Conservation (phyloP, 2,888 invertebrate genomes). For the Argynnis bischoffii region DNA sequence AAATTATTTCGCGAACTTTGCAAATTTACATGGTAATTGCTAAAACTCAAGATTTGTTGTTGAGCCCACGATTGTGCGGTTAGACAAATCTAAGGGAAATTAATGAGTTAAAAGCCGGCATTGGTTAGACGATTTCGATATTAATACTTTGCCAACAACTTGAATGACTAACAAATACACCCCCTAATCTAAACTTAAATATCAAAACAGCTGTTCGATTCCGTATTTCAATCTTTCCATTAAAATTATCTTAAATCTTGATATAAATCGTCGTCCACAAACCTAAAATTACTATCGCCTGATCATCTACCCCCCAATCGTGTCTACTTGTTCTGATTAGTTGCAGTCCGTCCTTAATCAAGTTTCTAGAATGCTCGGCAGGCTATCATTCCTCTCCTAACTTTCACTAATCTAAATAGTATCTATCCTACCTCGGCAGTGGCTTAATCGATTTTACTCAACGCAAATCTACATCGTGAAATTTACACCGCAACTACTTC, state of each 20-base stretch:
- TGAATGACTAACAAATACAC: too few relatives aligned
- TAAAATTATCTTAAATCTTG: too few relatives aligned
- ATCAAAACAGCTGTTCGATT: too few relatives aligned
- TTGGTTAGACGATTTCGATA: slow-evolving; percentile 53
- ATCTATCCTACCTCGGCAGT: slow-evolving; percentile 39
- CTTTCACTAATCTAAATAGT: slow-evolving; percentile 46
- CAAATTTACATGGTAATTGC: slow-evolving; percentile 81
- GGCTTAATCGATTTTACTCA: slow-evolving; percentile 47
- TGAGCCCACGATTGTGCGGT: slow-evolving; percentile 74
- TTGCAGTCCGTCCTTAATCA: slow-evolving; percentile 23
- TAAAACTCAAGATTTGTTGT: slow-evolving; percentile 81
- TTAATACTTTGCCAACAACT: background rate
- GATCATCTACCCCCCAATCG: slow-evolving; percentile 9
- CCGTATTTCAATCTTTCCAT: too few relatives aligned
- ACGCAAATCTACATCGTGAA: slow-evolving; percentile 43
- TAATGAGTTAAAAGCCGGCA: slow-evolving; percentile 60
- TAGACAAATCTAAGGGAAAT: slow-evolving; percentile 66
- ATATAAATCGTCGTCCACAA: slow-evolving; percentile 3
- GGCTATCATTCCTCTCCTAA: slow-evolving; percentile 36
- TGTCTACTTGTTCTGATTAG: slow-evolving; percentile 23
- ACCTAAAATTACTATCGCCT: slow-evolving; percentile 10
- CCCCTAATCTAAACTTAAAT: too few relatives aligned
- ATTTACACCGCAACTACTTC: slow-evolving; percentile 28
- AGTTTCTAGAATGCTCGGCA: slow-evolving; percentile 21
- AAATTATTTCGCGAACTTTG: slow-evolving; percentile 81